Evolutionary conservation across 2,113 vertebrate species (phyloP).

Genomic region (Platysteira castanea): DNA sequence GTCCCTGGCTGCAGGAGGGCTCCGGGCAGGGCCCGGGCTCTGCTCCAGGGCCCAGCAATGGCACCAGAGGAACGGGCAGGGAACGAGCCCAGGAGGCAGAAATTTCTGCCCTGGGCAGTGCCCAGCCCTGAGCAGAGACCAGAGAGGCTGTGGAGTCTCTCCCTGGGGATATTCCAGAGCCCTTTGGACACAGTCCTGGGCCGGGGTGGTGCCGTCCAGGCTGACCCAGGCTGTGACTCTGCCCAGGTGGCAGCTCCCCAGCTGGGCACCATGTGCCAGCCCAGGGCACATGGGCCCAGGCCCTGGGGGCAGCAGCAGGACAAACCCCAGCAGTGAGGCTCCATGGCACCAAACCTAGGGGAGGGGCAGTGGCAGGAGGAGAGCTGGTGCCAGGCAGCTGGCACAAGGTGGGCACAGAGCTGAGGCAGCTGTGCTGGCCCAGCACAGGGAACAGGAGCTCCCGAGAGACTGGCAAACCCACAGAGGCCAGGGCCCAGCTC

Average conservation of each 20-base stretch:
- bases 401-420: not conserved
- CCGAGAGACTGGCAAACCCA: not conserved
- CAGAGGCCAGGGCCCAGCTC: not conserved
- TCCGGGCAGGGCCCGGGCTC: not conserved
- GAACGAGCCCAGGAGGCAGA: not conserved
- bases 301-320: too few relatives aligned
- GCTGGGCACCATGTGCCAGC: not conserved
- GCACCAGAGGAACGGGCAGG: fast-evolving
- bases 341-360: not conserved
- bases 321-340: not conserved
- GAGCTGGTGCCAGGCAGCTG: not conserved
- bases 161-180: not conserved
- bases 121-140: not conserved
- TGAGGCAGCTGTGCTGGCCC: conserved; percentile 28
- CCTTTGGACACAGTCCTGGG: not conserved
- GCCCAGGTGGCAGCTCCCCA: not conserved
- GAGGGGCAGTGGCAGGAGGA: not conserved
- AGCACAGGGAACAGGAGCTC: not conserved
- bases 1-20: not conserved
- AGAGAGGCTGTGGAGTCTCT: not conserved
- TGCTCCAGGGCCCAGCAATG: not conserved
- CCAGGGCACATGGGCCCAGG: not conserved
- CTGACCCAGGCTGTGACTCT: not conserved
- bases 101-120: not conserved
- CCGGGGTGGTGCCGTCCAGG: not conserved